Base-by-base conservation (phyloP, 2,797 vertebrate genomes). In the Cephalopachus bancanus region DNA sequence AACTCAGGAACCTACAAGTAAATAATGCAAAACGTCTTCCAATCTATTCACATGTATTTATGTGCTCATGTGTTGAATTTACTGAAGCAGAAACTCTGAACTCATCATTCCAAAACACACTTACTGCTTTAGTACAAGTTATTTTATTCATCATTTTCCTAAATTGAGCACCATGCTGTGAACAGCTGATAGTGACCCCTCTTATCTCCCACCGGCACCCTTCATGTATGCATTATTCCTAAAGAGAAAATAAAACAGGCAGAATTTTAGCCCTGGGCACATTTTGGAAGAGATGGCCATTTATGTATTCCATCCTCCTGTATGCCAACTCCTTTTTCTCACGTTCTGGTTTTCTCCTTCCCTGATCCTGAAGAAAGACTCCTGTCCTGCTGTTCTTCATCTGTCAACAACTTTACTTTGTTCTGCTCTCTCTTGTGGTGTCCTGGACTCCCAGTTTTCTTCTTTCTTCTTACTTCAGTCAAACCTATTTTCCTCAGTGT, bases 101-200 rank as follows among this genome's bases (percentile, higher is more conserved):
- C 26, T 10, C 89, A 11, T 44, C 55, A 59, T 53, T 81, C 69
- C 67, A 81, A 69, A 0, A 30, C 17, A 87, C 7, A 72, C 12
- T 60, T 71, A 55, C 22, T 57, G 30, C 62, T 84, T 87, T 69
- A 69, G 64, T 49, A 3, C 74, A 75, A 64, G 26, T 91, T 75
- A 93, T 69, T 81, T 95, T 78, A 71, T 90, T 91, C 37, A 96
- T 76, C 15, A 6, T 76, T 83, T 93, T 86, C 53, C 83, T 64
- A 80, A 92, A 69, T 84, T 72, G 69, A 83, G 9, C 7, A 92
- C 14, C 30, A 16, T 72, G n/a, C 75, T 80, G 51, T 78, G 80
- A 80, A 72, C 37, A 79, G 53, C 64, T 93, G 72, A 37, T 28
- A 67, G 24, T 69, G 78, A 78, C 57, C 24, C 20, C 15, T 51